These are phyloP conservation scores for Leuctra nigra DNA, from an alignment of 2,888 invertebrate genomes.

Conservation along the genomic window DNA sequence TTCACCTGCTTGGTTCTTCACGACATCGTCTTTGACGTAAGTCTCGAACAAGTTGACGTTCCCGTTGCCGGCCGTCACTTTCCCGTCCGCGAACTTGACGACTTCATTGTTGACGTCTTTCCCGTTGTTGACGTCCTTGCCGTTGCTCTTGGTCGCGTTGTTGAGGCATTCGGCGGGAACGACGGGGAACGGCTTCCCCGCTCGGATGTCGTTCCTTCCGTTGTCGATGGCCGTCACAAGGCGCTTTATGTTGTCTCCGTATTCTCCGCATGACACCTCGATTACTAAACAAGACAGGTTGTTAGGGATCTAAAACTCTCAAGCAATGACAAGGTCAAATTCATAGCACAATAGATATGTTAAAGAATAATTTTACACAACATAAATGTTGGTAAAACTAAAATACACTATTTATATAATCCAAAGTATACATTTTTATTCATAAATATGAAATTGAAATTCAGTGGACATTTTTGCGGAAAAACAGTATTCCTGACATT, in stretches of 20 bases:
- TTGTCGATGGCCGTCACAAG: conserved; percentile 80
- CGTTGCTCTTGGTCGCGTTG: conserved; percentile 33
- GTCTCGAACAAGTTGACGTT: conserved; percentile 45
- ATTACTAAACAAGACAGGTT: no score
- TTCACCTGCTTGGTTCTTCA: conserved; percentile 48
- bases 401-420: no score
- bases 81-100: conserved; percentile 35
- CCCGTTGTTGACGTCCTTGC: conserved; percentile 30
- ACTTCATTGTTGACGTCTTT: conserved; percentile 34
- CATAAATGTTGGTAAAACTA: no score
- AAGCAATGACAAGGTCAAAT: no score
- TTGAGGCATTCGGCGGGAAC: conserved; percentile 45
- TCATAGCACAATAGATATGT: no score
- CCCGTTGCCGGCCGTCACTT: conserved; percentile 33
- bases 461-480: no score
- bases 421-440: no score
- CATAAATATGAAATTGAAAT: no score
- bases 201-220: conserved; percentile 73
- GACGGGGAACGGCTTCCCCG: conserved; percentile 61
- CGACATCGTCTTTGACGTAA: conserved; percentile 56
- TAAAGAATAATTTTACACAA: no score
- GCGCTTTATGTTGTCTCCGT: conserved; percentile 82
- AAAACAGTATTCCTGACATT: no score
- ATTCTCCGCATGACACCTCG: conserved; percentile 95
- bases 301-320: no score